These are phyloP conservation scores for Opisthograptis luteolata DNA, from an alignment of 2,888 invertebrate species.

Conservation along the genomic window DNA sequence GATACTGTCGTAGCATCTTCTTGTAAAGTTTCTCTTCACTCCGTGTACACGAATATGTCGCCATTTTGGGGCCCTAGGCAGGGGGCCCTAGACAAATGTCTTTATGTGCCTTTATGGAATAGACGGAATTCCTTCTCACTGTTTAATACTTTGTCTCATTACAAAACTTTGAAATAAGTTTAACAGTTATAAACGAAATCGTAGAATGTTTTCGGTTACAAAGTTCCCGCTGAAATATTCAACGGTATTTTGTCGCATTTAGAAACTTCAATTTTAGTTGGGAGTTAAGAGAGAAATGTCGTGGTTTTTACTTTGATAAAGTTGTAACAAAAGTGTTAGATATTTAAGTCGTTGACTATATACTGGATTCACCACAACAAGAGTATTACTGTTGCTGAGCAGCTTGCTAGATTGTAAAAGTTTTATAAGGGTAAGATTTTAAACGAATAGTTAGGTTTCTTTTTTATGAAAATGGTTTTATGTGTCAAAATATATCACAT, in stretches of 20 bases:
- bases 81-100: no score
- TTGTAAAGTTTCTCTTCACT: no score
- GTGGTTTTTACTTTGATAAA: not conserved
- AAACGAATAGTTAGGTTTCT: no score
- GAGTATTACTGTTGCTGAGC: not conserved
- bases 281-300: not conserved
- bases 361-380: not conserved
- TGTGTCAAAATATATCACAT: no score
- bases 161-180: slow-evolving; percentile 19
- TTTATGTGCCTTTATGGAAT: no score
- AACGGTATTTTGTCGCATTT: not conserved
- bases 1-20: no score
- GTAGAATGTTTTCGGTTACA: not conserved
- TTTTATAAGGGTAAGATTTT: no score
- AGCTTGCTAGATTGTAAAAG: not conserved
- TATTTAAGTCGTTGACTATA: not conserved
- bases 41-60: no score
- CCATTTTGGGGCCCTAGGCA: no score
- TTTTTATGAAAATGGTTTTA: no score
- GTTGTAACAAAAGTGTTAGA: not conserved
- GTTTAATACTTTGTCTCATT: slow-evolving; percentile 18
- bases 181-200: not conserved
- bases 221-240: not conserved
- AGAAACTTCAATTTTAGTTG: not conserved
- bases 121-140: no score